Percentiles rank a stretch among this genome's conserved stretches.
Evolutionary conservation across 2,113 vertebrate species (phyloP).

Genomic region (Physeter macrocephalus): DNA sequence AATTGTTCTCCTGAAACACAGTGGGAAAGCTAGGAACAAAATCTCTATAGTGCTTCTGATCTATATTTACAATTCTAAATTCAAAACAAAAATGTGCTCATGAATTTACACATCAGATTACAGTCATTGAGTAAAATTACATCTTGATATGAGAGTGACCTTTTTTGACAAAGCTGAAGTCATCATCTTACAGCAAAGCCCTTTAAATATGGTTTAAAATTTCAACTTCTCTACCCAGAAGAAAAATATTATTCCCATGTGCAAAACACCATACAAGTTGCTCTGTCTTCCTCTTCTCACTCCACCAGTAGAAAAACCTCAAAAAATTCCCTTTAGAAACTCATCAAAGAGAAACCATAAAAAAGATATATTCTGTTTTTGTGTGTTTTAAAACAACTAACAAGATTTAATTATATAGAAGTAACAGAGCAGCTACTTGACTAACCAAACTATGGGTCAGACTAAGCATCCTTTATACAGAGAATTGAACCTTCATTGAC

Average conservation of each 20-base stretch:
- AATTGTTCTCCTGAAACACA: neutral
- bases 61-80: neutral
- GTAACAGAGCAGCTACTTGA: slow-evolving; percentile 8
- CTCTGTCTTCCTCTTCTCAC: neutral
- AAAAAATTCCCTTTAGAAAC: slow-evolving; percentile 51
- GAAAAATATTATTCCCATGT: neutral
- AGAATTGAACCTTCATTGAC: slow-evolving; percentile 54
- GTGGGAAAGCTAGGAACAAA: neutral
- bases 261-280: neutral
- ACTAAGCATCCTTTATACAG: neutral
- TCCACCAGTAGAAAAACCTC: slow-evolving; percentile 52
- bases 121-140: neutral
- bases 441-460: slow-evolving; percentile 37
- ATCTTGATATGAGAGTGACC: neutral
- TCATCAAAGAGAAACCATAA: slow-evolving; percentile 67
- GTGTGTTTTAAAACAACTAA: slow-evolving; percentile 50
- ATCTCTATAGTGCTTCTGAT: neutral
- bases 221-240: neutral
- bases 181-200: neutral
- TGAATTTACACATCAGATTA: neutral
- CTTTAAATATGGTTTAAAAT: slow-evolving; percentile 17
- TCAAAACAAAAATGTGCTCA: neutral
- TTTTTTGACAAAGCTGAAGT: neutral
- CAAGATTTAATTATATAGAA: slow-evolving; percentile 64
- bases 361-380: slow-evolving; percentile 41